Evolutionary conservation across 2,888 invertebrate genomes (phyloP), one percentile per base, ranked within the genome.

Genomic region (Theretra japonica): DNA sequence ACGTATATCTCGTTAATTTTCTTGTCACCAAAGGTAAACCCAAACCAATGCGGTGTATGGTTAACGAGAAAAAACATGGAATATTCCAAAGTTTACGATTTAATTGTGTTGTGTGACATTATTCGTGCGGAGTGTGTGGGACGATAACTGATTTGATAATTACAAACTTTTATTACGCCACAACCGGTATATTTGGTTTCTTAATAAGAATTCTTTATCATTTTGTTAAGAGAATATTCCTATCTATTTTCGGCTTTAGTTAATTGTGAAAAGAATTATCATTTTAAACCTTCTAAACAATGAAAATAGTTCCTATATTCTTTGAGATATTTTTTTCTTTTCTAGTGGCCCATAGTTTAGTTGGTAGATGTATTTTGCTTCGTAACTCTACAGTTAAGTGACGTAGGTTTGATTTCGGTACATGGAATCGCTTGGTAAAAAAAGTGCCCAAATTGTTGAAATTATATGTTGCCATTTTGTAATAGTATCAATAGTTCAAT

Each of bases 61-160:
- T 65, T 48, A 65, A 48, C 41, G 21, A 15, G n/a, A 62, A 53
- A 53, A 53, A 65, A 65, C 48, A 48, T 48, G 48, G 48, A 23
- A 48, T 48, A 65, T 65, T 48, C 65, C 48, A 48, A 65, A 65
- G 23, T 65, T 65, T 65, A 48, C 65, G 65, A 65, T 65, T 23
- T 65, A 65, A 65, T 48, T 15, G 41, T 17, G 41, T 25, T 23
- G 23, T 65, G 65, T 65, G 65, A 65, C 48, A 65, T 41, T 48
- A 23, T 41, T 48, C 41, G 48, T 48, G 25, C 48, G 41, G 23
- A 23, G 65, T 17, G 65, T 60, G 60, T 65, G 65, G 65, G 65
- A 48, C 65, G 65, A 21, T 48, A 17, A 65, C 23, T 23, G 23
- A 41, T 65, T 65, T 25, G 48, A 41, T 48, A 65, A 65, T 65